Percentiles rank a stretch among this genome's conserved stretches.
phyloP scores from a whole-genome alignment of 2,888 invertebrate species.

The Hypercompe scribonia region DNA sequence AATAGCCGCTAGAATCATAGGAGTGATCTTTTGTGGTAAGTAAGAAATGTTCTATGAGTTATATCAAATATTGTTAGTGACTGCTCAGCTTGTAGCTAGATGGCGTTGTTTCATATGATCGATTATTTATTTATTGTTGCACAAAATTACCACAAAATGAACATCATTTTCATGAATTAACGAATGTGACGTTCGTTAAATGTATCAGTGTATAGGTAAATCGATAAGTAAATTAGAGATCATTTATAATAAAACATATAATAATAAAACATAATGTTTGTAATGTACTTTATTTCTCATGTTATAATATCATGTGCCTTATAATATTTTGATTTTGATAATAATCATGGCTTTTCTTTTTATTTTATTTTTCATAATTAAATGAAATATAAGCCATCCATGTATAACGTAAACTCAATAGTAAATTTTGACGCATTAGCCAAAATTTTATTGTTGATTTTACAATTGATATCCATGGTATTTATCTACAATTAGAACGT shows the following conservation, averaged over 20 bases:
- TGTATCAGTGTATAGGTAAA: neutral
- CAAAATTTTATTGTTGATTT: neutral
- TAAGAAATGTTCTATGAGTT: neutral
- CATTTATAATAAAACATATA: neutral
- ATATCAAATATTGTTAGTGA: neutral
- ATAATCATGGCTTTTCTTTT: no score
- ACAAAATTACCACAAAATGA: neutral
- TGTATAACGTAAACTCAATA: no score
- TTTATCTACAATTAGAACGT: neutral
- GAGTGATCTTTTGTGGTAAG: conserved; percentile 75
- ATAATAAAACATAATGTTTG: no score
- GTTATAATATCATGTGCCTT: no score
- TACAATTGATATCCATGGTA: neutral
- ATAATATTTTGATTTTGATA: no score
- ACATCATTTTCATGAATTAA: neutral
- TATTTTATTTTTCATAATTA: neutral
- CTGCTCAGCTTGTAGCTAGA: no score
- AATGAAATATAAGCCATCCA: neutral
- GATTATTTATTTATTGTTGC: no score
- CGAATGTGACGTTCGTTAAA: neutral
- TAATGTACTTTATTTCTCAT: no score
- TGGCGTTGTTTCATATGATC: no score
- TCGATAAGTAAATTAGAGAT: neutral
- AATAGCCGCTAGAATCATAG: conserved; percentile 65
- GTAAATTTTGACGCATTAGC: no score